Percentiles rank a stretch among this genome's conserved stretches.
Conservation (phyloP, 1,140 invertebrate genomes). For the Bombus haemorrhoidalis region DNA sequence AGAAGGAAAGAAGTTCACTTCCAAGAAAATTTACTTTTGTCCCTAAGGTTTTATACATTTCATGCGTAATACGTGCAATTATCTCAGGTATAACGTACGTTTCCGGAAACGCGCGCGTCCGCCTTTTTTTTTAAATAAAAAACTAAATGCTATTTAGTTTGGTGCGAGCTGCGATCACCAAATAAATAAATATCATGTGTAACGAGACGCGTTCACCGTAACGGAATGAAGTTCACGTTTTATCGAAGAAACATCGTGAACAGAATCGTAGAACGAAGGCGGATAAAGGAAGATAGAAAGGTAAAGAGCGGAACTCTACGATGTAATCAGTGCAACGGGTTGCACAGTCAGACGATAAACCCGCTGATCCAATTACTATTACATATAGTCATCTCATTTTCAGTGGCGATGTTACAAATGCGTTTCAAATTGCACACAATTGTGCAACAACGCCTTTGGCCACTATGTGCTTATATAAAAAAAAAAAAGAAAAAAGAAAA, state of each 20-base stretch:
- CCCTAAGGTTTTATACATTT: background rate
- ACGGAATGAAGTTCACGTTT: background rate
- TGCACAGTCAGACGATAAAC: constrained; percentile 9
- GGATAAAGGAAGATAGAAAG: background rate
- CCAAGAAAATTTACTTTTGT: background rate
- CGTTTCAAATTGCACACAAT: background rate
- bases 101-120: background rate
- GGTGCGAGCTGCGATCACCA: background rate
- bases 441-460: background rate
- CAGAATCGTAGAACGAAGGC: too few species aligned
- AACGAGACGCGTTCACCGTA: background rate
- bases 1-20: background rate
- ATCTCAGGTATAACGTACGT: background rate
- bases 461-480: background rate
- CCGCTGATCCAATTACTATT: constrained; percentile 10
- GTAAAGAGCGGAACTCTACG: constrained; percentile 10
- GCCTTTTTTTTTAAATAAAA: too few species aligned
- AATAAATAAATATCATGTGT: background rate
- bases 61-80: too few species aligned
- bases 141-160: background rate
- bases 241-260: background rate
- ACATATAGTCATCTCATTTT: background rate
- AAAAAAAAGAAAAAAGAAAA: too few species aligned
- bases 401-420: constrained; percentile 16
- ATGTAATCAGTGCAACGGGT: background rate